Evolutionary conservation across 64 coral and sea anemone genomes (phyloP).

Genomic region (Pachyseris speciosa): DNA sequence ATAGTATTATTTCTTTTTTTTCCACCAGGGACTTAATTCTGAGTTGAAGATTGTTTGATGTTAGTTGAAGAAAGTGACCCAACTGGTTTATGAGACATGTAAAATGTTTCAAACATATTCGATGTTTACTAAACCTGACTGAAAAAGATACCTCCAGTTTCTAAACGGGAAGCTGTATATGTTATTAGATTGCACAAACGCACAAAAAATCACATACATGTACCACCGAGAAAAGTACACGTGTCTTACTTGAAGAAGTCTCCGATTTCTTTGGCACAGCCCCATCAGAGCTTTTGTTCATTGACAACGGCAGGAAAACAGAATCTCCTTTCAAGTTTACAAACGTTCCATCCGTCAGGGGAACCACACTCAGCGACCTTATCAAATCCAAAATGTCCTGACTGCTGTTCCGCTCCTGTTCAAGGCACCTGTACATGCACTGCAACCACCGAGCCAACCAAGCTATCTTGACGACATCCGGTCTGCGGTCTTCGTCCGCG

Average conservation of each 20-base stretch:
- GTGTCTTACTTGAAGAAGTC: constrained; percentile 26
- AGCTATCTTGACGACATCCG: background rate
- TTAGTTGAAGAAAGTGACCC: too few species aligned
- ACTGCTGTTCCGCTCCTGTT: constrained; percentile 86
- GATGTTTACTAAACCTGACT: too few species aligned
- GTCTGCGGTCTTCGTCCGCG: background rate
- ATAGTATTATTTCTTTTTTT: too few species aligned
- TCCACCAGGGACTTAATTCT: too few species aligned
- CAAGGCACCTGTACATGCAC: constrained; percentile 86
- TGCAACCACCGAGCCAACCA: constrained; percentile 85
- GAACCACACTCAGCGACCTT: constrained; percentile 64
- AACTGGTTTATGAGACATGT: background rate
- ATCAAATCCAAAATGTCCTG: constrained; percentile 69
- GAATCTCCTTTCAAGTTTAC: constrained; percentile 70
- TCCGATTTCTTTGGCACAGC: constrained; percentile 58
- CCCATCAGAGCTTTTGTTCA: constrained; percentile 36
- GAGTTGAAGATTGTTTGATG: too few species aligned
- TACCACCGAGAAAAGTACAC: background rate
- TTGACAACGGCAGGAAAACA: constrained; percentile 79
- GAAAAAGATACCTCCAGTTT: too few species aligned
- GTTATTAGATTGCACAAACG: too few species aligned
- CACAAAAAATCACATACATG: background rate
- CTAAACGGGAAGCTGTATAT: too few species aligned
- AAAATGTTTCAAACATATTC: background rate
- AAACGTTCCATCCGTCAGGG: constrained; percentile 55